A percentile compares a stretch with the other conserved stretches of the same genome.
phyloP scores from a whole-genome alignment of 2,113 vertebrate genomes.

The Triplophysa dalaica region DNA sequence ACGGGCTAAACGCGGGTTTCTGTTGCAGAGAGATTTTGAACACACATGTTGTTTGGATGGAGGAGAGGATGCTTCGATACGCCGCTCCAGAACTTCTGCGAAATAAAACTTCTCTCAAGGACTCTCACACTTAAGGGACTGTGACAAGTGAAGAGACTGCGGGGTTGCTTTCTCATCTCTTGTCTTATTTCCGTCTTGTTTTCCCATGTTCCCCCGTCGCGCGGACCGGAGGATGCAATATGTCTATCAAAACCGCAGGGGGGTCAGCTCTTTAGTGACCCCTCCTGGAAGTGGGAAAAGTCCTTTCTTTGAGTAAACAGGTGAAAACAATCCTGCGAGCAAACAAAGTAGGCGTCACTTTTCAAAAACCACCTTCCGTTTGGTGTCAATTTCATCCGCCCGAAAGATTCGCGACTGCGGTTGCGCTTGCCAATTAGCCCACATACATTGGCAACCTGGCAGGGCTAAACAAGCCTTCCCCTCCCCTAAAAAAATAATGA shows the following conservation, averaged over 20 bases:
- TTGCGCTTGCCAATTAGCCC: constrained; percentile 47
- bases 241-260: neutral
- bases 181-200: constrained; percentile 3
- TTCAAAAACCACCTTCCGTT: neutral
- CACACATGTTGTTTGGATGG: constrained; percentile 19
- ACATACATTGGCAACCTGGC: constrained; percentile 50
- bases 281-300: neutral
- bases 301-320: constrained; percentile 1
- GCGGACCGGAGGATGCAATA: constrained; percentile 12
- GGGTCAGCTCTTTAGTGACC: neutral
- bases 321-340: neutral
- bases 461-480: constrained; percentile 47
- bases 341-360: constrained; percentile 18
- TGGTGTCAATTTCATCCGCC: constrained; percentile 19
- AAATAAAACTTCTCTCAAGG: constrained; percentile 16
- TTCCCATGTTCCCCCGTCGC: constrained; percentile 1
- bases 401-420: constrained; percentile 12
- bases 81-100: constrained; percentile 9
- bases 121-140: neutral
- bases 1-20: constrained; percentile 20
- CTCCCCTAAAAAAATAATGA: constrained; percentile 50
- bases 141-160: neutral
- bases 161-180: constrained; percentile 10
- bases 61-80: constrained; percentile 6
- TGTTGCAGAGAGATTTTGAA: constrained; percentile 8